Base-by-base conservation (phyloP, 2,888 invertebrate species). In the Synergus itoensis region DNA sequence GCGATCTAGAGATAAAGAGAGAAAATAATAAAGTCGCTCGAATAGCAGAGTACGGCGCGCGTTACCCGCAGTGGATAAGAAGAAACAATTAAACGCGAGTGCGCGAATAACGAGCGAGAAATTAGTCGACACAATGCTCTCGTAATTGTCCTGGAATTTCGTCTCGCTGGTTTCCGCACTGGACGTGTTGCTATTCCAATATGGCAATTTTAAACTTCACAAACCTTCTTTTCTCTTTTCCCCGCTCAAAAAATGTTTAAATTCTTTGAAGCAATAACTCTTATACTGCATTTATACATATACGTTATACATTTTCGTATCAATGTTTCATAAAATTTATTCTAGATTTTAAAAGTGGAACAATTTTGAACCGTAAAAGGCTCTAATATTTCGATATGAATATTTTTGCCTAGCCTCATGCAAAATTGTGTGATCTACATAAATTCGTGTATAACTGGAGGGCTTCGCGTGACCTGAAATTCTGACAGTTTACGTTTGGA, bases 101-200 rank as follows among this genome's bases (percentile, higher is more conserved):
- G 73, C 73, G 40, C 53, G 73, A 73, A 73, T 73, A 73, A 73
- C 36, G 73, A 73, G 73, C 73, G 73, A 48, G 53, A 73, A 73
- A 73, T 73, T 73, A 73, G 73, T 73, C 73, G 53, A 73, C 73
- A 73, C 73, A 73, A 73, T 73, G 73, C 73, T 36, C 36, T 73
- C 53, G 73, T 73, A 73, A 73, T 73, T 73, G 48, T 73, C 48
- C 73, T 73, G 53, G 73, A 73, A 73, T 73, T 73, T 73, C 36
- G 73, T 73, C 73, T 73, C 73, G 73, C 18, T 73, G 48, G 73
- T 73, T 73, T 73, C 73, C 73, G 73, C 36, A 28, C 16, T 69
- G 45, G 45, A 69, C 45, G 69, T 69, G 69, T 69, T 14, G 69
- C 28, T 45, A 48, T 69, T 21, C 28, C 28, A 69, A 28, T 16